These are phyloP conservation scores for Fragum sueziense DNA, from an alignment of 2,888 invertebrate species.

Conservation along the genomic window DNA sequence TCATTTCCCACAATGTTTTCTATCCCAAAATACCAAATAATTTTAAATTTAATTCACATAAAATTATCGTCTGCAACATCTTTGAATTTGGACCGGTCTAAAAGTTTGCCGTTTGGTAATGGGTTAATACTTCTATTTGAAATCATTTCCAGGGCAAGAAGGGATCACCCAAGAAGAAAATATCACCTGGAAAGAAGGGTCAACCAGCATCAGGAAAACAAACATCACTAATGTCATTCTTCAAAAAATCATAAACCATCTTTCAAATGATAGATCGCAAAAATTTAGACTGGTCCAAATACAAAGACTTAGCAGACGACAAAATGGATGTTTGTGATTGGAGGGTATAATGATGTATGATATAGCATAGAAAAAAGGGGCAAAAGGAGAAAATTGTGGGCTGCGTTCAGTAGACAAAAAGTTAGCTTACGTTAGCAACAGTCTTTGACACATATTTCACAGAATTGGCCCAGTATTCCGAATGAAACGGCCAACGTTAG, in stretches of 20 bases:
- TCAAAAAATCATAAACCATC: conserved; percentile 74
- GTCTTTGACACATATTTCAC: neutral
- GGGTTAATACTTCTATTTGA: no score
- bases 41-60: no score
- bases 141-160: conserved; percentile 44
- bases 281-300: neutral
- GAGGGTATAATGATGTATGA: neutral
- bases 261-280: no score
- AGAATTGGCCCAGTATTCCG: no score
- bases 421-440: neutral
- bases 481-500: no score
- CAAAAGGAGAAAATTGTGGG: conserved; percentile 11
- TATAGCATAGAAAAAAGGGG: neutral
- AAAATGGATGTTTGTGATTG: neutral
- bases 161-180: conserved; percentile 62
- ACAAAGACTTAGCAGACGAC: neutral
- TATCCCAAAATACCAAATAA: no score
- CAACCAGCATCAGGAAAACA: conserved; percentile 67
- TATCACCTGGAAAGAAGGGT: conserved; percentile 65
- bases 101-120: no score
- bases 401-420: no score
- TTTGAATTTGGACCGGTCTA: no score
- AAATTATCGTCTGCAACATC: no score
- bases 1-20: neutral
- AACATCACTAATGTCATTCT: conserved; percentile 74